Evolutionary conservation across 2,113 vertebrate species (phyloP).

Genomic region (Leuciscus idus): DNA sequence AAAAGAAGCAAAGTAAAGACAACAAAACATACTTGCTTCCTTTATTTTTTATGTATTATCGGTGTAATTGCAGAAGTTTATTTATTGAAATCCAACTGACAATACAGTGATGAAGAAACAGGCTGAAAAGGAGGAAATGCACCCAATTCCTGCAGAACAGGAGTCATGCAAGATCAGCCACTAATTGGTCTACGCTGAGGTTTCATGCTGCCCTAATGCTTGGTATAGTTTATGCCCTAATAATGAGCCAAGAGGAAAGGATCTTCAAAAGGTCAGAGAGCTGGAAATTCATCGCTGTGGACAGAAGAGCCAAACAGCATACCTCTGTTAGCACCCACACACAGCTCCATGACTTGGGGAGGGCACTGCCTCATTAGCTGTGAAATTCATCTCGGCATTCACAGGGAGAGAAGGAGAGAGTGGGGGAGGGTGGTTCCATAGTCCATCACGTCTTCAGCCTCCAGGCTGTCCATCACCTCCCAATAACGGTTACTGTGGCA

Average conservation of each 20-base stretch:
- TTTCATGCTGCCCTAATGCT: background rate
- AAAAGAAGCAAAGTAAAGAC: background rate
- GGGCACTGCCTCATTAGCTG: conserved; percentile 50
- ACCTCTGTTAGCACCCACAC: conserved; percentile 10
- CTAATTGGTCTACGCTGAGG: conserved; percentile 6
- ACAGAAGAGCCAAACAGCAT: conserved; percentile 23
- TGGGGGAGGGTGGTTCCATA: conserved; percentile 2
- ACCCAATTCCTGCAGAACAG: background rate
- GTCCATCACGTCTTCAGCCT: conserved; percentile 27
- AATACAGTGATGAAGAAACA: background rate
- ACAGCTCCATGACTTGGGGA: conserved; percentile 18
- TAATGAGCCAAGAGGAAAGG: conserved; percentile 1
- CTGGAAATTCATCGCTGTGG: conserved; percentile 13
- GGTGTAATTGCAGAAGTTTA: background rate
- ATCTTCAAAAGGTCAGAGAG: conserved; percentile 38
- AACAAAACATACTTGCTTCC: background rate
- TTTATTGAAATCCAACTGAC: conserved; percentile 1
- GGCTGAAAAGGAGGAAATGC: background rate
- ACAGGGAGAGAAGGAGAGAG: background rate
- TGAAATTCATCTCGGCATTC: conserved; percentile 34
- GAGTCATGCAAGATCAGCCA: conserved; percentile 1
- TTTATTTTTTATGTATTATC: background rate
- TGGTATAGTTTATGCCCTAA: background rate
- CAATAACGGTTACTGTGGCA: conserved; percentile 54
- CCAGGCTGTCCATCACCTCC: conserved; percentile 44